Base-by-base conservation (phyloP, 2,888 invertebrate species). In the Lithophane socia region DNA sequence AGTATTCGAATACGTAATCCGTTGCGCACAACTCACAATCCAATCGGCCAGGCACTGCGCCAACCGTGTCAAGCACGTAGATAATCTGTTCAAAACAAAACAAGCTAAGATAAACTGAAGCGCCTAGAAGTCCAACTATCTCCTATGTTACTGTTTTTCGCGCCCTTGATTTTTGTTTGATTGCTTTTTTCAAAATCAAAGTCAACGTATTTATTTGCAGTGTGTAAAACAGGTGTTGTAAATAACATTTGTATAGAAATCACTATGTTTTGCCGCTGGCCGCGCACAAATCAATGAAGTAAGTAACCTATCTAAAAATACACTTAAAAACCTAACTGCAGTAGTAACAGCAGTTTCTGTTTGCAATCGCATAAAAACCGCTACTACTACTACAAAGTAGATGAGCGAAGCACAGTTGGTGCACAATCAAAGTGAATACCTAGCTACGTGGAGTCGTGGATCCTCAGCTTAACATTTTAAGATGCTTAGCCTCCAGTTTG, bases 11-110 rank as follows among this genome's bases (percentile, higher is more conserved):
- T 75, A 1, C 54, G 37, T 64, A 47, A 56, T 44, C 73, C 10
- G 44, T 54, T 18, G 61, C 29, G 16, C 29, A 37, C 56, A 49
- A 69, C n/a, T 47, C 44, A 21, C 13, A 60, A 70, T 49, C 42
- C 44, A 5, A 12, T 0, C 44, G n/a, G 13, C 24, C n/a, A 61
- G 75, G 73, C 75, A 73, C 29, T 63, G 75, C 52, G 75, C 73
- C 73, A 63, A 73, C 13, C n/a, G 13, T 37, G 61, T 47, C 75
- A 54, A 54, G 44, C 21, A 47, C 56, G 24, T 73, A 8, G 37
- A 29, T 61, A 75, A 68, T 44, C 66, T 16, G 16, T 29, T 29
- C 12, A 24, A 61, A 60, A 71, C n/a, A 74, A 61, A 73, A 37
- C 10, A n/a, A 73, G 24, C 37, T 18, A 47, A 24, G 24, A 66